phyloP scores from a whole-genome alignment of 92 coral and sea anemone genomes.

The Heteractis magnifica region DNA sequence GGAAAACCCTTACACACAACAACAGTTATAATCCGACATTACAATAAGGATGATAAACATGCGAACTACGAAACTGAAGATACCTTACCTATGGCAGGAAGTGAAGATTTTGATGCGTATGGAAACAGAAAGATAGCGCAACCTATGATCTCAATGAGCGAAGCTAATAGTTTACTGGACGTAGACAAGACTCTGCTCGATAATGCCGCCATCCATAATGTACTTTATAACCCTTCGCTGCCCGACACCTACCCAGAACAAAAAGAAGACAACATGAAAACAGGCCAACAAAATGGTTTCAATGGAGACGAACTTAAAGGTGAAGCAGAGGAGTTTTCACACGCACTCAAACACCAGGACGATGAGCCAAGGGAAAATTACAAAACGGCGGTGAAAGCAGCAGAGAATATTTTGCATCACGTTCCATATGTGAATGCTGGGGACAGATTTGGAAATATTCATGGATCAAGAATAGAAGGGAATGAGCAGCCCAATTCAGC shows the following conservation, averaged over 20 bases:
- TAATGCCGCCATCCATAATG: conserved; percentile 30
- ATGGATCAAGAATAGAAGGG: conserved; percentile 2
- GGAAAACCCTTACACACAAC: conserved; percentile 26
- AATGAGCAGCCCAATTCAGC: background rate
- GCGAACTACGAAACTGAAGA: conserved; percentile 31
- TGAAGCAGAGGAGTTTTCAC: conserved; percentile 30
- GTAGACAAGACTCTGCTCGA: conserved; percentile 27
- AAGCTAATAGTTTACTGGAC: conserved; percentile 20
- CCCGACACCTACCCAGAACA: conserved; percentile 16
- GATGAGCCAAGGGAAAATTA: conserved; percentile 6
- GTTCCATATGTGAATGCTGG: background rate
- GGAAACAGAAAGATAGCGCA: conserved; percentile 22
- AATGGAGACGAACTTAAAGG: background rate
- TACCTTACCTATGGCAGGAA: conserved; percentile 36
- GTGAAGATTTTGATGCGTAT: conserved; percentile 33
- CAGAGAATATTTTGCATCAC: background rate
- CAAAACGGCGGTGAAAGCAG: conserved; percentile 19
- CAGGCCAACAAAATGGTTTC: background rate
- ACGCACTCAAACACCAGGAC: conserved; percentile 25
- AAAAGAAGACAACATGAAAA: conserved; percentile 25
- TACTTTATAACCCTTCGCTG: conserved; percentile 24
- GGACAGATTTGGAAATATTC: background rate
- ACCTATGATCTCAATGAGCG: conserved; percentile 30
- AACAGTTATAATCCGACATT: conserved; percentile 28
- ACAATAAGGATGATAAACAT: conserved; percentile 14